Evolutionary conservation across 2,797 vertebrate species (phyloP), one percentile per base, ranked within the genome.

Genomic region (Champsocephalus gunnari): DNA sequence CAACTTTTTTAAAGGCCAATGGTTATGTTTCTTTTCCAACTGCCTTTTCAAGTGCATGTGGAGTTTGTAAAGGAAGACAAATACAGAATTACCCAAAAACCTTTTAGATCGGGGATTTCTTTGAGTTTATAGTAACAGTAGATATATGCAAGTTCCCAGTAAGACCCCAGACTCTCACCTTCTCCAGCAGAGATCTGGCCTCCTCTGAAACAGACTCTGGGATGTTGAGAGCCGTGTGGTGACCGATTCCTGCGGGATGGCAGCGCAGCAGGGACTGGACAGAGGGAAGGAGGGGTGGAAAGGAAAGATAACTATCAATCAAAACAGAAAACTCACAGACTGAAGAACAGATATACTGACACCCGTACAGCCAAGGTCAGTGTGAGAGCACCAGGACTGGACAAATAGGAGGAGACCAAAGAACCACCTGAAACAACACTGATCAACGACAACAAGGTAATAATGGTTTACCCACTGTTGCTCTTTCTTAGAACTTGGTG

Each of bases 171-270:
- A 60, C 45, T 65, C 88, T 89, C 93, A 99, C 98, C 97, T 99
- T 96, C 85, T 97, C 96, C 83, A 99, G 90, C 79, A 99, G 94
- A 75, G 98, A 99, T 50, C 94, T 94, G 81, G 96, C 97, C 87
- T 99, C 98, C 84, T 98, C 95, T 2, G 98, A 99, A 73, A 99
- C 93, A 11, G 94, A 96, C 78, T 97, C 97, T 1, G 98, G 97
- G 94, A 99, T 92, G 92, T 95, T 97, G 88, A 99, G 89, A 59
- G 95, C 91, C 0, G 98, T 98, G 92, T 99, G 98, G 61, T 96
- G 97, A 75, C 94, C 95, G 86, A 99, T 97, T 87, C 98, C 97
- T 50, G 97, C 96, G 17, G 98, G 98, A 91, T 99, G 98, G 90
- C 98, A 98, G 79, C 96, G 96, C 77, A 94, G 90, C 90, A 99